Conservation (phyloP, 1,140 invertebrate species). For the Steinernema feltiae region DNA sequence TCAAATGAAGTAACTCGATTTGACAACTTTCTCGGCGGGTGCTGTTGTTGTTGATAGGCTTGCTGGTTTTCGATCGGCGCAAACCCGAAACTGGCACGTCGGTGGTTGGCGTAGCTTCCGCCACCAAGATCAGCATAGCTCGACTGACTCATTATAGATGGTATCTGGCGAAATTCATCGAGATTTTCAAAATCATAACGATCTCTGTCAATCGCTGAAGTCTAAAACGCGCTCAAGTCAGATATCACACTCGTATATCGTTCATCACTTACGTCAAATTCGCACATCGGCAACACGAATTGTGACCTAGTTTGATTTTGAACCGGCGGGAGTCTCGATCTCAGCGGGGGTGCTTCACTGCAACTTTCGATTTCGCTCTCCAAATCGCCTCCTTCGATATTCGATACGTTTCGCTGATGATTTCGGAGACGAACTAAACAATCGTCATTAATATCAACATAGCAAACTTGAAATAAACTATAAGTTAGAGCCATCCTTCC, state of each 20-base stretch:
- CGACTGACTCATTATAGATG: not conserved
- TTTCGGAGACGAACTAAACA: not conserved
- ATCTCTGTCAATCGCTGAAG: not conserved
- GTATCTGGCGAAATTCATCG: not conserved
- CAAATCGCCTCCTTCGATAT: not conserved
- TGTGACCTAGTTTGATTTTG: not conserved
- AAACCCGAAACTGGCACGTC: not conserved
- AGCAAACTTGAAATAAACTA: not conserved
- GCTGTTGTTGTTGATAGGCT: not conserved
- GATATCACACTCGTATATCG: not conserved
- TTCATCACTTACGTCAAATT: slow-evolving; percentile 10
- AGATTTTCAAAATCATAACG: not conserved
- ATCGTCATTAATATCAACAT: not conserved
- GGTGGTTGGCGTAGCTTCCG: not conserved
- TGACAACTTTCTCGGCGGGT: not conserved
- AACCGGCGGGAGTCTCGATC: not conserved
- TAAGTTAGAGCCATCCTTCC: not conserved
- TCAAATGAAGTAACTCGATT: not conserved
- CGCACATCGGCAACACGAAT: not conserved
- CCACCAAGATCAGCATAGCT: not conserved
- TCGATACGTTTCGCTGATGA: not conserved
- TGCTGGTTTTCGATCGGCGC: not conserved
- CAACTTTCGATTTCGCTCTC: not conserved
- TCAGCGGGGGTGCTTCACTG: not conserved
- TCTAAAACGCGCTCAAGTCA: not conserved